Evolutionary conservation across 2,888 invertebrate species (phyloP).

Genomic region (Euzophera pinguis): DNA sequence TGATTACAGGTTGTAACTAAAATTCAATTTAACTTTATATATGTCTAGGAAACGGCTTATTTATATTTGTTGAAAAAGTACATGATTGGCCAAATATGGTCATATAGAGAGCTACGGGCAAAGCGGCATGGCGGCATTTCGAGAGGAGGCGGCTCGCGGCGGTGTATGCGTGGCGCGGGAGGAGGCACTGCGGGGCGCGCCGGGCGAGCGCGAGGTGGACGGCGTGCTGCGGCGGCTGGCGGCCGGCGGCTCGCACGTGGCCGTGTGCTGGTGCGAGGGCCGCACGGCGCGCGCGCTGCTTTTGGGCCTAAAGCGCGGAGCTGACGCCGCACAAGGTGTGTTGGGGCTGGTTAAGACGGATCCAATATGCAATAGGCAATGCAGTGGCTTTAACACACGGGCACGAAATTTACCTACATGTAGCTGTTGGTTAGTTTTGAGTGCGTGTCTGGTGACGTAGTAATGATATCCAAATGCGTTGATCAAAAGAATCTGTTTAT

Average conservation of each 20-base stretch:
- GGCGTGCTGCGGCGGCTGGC: constrained; percentile 68
- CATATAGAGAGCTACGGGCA: constrained; percentile 87
- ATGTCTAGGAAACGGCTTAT: neutral
- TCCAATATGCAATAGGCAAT: too few species aligned
- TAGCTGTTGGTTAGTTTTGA: too few species aligned
- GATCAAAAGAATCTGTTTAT: too few species aligned
- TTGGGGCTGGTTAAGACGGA: too few species aligned
- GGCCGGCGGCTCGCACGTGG: constrained; percentile 69
- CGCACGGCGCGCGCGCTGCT: constrained; percentile 83
- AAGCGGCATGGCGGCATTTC: constrained; percentile 87
- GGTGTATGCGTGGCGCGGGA: constrained; percentile 86
- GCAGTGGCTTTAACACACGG: too few species aligned
- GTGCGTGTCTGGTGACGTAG: too few species aligned
- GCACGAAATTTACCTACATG: too few species aligned
- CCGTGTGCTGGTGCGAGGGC: constrained; percentile 90
- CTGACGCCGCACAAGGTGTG: neutral
- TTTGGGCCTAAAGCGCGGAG: constrained; percentile 80
- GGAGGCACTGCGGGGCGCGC: constrained; percentile 40
- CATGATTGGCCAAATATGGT: too few species aligned
- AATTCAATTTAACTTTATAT: neutral
- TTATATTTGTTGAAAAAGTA: too few species aligned
- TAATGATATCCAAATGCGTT: too few species aligned
- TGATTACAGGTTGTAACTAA: too few species aligned
- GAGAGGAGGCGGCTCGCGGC: constrained; percentile 82
- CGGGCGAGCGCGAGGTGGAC: constrained; percentile 30